These are phyloP conservation scores for Penelope pileata DNA, from an alignment of 2,113 vertebrate genomes.

Conservation along the genomic window DNA sequence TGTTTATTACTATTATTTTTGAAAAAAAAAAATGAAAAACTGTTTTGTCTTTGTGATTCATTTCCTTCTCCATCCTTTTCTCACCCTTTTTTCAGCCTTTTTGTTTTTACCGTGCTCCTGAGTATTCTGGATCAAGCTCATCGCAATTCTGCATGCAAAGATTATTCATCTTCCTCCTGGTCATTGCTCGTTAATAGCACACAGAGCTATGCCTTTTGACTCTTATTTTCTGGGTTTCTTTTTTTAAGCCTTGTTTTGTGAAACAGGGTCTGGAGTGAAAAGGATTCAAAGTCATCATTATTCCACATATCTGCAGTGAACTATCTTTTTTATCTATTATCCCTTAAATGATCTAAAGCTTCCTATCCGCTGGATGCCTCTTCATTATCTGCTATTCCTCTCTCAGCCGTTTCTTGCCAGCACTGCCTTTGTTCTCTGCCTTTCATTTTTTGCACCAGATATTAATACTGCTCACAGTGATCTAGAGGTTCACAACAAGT, in stretches of 20 bases:
- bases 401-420: neutral
- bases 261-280: neutral
- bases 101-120: neutral
- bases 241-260: neutral
- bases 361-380: conserved; percentile 14
- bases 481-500: conserved; percentile 27
- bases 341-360: conserved; percentile 63
- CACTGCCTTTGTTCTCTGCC: conserved; percentile 63
- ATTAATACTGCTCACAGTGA: conserved; percentile 9
- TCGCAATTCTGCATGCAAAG: neutral
- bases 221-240: neutral
- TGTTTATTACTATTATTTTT: neutral
- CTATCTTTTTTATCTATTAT: conserved; percentile 54
- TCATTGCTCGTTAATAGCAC: neutral
- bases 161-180: neutral
- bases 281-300: conserved; percentile 54
- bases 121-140: neutral
- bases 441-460: conserved; percentile 59
- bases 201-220: neutral
- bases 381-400: conserved; percentile 57
- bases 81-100: neutral
- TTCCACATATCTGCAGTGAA: conserved; percentile 42
- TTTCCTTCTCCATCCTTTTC: neutral
- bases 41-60: neutral
- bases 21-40: too few species aligned